phyloP scores from a whole-genome alignment of 2,113 vertebrate genomes.

The Ailuropoda melanoleuca region DNA sequence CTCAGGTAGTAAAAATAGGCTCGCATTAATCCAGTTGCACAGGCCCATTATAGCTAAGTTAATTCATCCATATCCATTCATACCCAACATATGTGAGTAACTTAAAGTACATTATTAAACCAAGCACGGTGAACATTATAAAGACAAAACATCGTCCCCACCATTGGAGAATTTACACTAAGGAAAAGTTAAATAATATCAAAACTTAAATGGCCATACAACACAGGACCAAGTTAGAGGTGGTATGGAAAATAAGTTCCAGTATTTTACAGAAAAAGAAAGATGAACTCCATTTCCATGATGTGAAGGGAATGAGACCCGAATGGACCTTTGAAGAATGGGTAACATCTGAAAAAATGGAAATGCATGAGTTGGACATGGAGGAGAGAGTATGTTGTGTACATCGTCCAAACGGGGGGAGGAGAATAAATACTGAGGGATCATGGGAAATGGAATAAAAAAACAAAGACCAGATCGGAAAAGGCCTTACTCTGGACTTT shows the following conservation, averaged over 20 bases:
- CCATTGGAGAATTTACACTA: neutral
- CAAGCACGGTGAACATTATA: neutral
- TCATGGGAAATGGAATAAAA: neutral
- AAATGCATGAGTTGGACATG: neutral
- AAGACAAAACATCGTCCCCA: neutral
- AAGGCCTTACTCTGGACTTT: neutral
- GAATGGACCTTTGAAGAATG: conserved; percentile 9
- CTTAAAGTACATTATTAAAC: neutral
- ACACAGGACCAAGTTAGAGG: neutral
- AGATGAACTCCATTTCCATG: neutral
- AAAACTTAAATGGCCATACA: neutral
- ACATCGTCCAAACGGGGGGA: neutral
- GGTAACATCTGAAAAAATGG: neutral
- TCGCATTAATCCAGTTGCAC: neutral
- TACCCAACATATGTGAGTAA: neutral
- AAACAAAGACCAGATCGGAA: neutral
- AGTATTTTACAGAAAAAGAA: neutral
- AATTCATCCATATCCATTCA: neutral
- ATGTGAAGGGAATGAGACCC: neutral
- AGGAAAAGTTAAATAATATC: conserved; percentile 6
- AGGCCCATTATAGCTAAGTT: neutral
- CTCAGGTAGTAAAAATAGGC: neutral
- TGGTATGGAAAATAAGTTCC: neutral
- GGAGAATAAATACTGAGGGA: neutral
- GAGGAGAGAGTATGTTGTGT: neutral